These are phyloP conservation scores for Zhuqinia jingwanae DNA, from an alignment of 2,888 invertebrate species.

Conservation along the genomic window DNA sequence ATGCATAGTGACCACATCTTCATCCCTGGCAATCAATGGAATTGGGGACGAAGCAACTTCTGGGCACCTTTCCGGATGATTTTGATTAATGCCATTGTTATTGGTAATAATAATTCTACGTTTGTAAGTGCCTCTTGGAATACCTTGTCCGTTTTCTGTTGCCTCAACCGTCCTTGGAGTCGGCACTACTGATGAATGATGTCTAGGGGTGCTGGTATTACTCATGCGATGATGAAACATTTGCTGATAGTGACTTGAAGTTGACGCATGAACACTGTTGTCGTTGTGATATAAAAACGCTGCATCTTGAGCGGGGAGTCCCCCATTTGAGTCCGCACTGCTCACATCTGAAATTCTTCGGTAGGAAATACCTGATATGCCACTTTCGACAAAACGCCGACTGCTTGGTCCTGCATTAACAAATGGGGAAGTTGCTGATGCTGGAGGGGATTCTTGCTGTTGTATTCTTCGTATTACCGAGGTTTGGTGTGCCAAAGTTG, in stretches of 20 bases:
- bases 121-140: background rate
- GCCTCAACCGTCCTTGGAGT: background rate
- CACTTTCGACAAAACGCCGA: background rate
- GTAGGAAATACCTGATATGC: background rate
- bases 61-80: background rate
- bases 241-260: background rate
- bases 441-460: slow-evolving; percentile 9
- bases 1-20: slow-evolving; percentile 37
- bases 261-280: background rate
- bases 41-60: slow-evolving; percentile 14
- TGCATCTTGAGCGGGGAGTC: background rate
- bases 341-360: background rate
- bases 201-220: background rate
- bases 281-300: slow-evolving; percentile 23
- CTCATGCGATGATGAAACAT: background rate
- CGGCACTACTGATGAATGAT: background rate
- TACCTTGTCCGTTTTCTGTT: background rate
- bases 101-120: slow-evolving; percentile 38
- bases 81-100: slow-evolving; percentile 34
- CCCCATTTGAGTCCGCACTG: background rate
- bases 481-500: slow-evolving; percentile 46
- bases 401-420: background rate
- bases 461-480: slow-evolving; percentile 58
- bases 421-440: background rate
- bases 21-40: slow-evolving; percentile 43